These are phyloP conservation scores for Oryctes rhinoceros DNA, from an alignment of 1,140 invertebrate genomes.

Conservation along the genomic window DNA sequence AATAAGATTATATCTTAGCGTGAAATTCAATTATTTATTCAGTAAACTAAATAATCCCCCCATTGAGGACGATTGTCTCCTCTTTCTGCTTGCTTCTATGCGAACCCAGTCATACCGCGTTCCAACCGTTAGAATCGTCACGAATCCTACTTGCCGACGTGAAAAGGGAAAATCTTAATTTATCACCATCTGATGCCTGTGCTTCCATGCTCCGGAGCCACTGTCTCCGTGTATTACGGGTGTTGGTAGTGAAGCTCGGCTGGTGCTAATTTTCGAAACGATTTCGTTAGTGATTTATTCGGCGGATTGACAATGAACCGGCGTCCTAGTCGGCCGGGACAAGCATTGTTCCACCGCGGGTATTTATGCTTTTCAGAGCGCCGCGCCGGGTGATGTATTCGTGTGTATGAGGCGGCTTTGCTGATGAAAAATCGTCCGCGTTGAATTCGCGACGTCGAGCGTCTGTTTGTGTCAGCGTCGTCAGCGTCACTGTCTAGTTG, in stretches of 20 bases:
- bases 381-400: background rate
- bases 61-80: background rate
- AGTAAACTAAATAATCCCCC: conserved; percentile 9
- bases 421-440: conserved; percentile 4
- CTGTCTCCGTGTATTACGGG: background rate
- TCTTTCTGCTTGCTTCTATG: background rate
- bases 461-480: conserved; percentile 10
- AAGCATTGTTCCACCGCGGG: background rate
- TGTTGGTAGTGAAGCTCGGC: conserved; percentile 8
- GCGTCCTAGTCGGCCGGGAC: conserved; percentile 7
- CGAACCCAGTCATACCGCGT: background rate
- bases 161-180: conserved; percentile 22
- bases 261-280: conserved; percentile 21
- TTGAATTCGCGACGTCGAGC: background rate
- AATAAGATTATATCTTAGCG: too few species aligned
- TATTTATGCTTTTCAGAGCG: conserved; percentile 12
- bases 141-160: conserved; percentile 17
- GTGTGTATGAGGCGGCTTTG: conserved; percentile 8
- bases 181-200: conserved; percentile 8
- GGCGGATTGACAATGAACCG: conserved; percentile 16
- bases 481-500: background rate
- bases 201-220: background rate
- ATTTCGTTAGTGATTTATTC: conserved; percentile 22
- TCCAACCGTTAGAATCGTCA: background rate
- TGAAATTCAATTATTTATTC: too few species aligned